These are phyloP conservation scores for Hirudinaria manillensis DNA, from an alignment of 2,888 invertebrate species.

Conservation along the genomic window DNA sequence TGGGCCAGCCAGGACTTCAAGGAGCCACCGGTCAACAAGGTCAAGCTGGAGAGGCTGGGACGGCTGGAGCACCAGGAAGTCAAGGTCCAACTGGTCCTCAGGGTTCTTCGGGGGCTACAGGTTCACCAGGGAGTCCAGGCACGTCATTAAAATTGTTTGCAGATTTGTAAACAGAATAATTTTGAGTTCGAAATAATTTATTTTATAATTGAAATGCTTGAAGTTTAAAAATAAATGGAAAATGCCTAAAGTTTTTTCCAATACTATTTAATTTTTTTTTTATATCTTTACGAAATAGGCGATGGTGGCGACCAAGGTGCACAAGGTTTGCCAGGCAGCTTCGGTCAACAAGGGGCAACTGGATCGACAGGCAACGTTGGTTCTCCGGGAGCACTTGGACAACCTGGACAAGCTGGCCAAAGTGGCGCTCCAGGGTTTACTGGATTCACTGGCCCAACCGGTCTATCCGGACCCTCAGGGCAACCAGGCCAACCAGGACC, in stretches of 20 bases:
- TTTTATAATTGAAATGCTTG: neutral
- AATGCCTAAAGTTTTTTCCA: too few relatives aligned
- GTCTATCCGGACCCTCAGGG: slow-evolving; percentile 32
- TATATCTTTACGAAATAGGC: neutral
- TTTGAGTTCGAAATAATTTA: neutral
- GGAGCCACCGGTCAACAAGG: slow-evolving; percentile 32
- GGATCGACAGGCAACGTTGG: slow-evolving; percentile 34
- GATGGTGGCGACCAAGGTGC: slow-evolving; percentile 17
- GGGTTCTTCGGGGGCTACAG: slow-evolving; percentile 15
- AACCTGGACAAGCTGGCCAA: slow-evolving; percentile 48
- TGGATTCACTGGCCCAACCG: neutral
- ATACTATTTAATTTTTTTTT: slow-evolving; percentile 5
- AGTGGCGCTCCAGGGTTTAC: slow-evolving; percentile 37
- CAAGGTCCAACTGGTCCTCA: slow-evolving; percentile 15
- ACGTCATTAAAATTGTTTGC: slow-evolving; percentile 28
- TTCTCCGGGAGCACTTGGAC: slow-evolving; percentile 38
- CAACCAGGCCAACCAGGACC: slow-evolving; percentile 33
- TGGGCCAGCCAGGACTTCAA: slow-evolving; percentile 27
- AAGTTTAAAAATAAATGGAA: too few relatives aligned
- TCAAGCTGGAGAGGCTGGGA: slow-evolving; percentile 15
- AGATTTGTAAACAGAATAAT: slow-evolving; percentile 27
- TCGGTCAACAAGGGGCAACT: slow-evolving; percentile 33
- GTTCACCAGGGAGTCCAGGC: slow-evolving; percentile 28
- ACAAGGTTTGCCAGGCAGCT: slow-evolving; percentile 32
- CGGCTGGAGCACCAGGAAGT: slow-evolving; percentile 19